Evolutionary conservation across 2,888 invertebrate species (phyloP), one percentile per base, ranked within the genome.

Genomic region (Scaeva pyrastri): DNA sequence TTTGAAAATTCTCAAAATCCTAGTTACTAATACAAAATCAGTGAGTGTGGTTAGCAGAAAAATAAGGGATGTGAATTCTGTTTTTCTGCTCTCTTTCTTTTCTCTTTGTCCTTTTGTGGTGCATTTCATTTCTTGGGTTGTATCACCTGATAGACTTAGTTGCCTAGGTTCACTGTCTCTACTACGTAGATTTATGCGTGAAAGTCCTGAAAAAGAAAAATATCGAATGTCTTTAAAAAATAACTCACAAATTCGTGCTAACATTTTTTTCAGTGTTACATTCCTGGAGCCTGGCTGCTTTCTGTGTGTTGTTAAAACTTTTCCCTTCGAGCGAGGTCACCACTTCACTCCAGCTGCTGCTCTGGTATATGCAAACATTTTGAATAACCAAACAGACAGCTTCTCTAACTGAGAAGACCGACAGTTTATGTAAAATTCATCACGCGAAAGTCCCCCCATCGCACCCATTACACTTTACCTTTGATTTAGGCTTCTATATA

Each of bases 401-500:
- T 73, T 74, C 73, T 68, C 43, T 11, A n/a, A 31, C 12, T 48
- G 5, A 60, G 36, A 68, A 68, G 43, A 60, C 68, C 60, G 41
- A 36, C 43, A 56, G 14, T 73, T 73, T 79, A 68, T 52, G 50
- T 16, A 50, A 79, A 79, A 68, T 74, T 80, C 21, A 66, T 58
- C 64, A 74, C 64, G 45, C 58, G 26, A 58, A 60, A 74, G 58
- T 21, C 11, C 16, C 43, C 41, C 1, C 43, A 1, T 52, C 26
- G 11, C 43, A 12, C 0, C 23, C 58, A 36, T 5, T 31, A 56
- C 55, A 48, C 26, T 12, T 39, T 19, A 26, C n/a, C 48, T n/a
- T 71, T 48, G 73, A 79, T 72, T 64, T 41, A 66, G 39, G 52
- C 48, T 50, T 66, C 21, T 41, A n/a, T n/a, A n/a, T n/a, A 31